Conservation (phyloP, 1,140 invertebrate species). For the Rhagoletis zephyria region DNA sequence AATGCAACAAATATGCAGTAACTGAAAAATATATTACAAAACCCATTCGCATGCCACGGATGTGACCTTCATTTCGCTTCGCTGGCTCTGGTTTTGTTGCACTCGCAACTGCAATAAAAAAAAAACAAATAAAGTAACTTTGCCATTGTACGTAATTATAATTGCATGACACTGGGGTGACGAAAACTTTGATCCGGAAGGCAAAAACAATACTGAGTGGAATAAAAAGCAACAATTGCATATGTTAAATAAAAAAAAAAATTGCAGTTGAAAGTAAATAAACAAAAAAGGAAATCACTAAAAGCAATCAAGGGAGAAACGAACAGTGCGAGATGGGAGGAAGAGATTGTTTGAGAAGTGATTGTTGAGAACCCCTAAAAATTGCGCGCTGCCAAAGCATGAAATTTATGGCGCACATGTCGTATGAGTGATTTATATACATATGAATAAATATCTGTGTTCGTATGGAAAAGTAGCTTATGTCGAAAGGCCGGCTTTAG, state of each 20-base stretch:
- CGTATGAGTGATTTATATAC: not conserved
- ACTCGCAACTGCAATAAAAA: not conserved
- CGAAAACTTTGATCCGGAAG: constrained; percentile 18
- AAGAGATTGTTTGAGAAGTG: not conserved
- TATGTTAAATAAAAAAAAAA: not conserved
- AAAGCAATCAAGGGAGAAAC: not conserved
- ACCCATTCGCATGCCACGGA: not conserved
- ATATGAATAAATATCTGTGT: not conserved
- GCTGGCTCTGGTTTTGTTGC: not conserved
- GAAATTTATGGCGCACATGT: constrained; percentile 44
- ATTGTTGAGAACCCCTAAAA: constrained; percentile 14
- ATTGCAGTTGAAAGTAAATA: not conserved
- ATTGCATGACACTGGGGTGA: constrained; percentile 29
- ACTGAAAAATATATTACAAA: not conserved
- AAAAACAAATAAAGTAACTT: constrained; percentile 42
- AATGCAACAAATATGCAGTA: not conserved
- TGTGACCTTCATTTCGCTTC: constrained; percentile 42
- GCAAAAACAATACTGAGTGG: not conserved
- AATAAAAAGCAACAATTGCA: not conserved
- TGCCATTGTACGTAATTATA: not conserved
- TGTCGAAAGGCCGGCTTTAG: too few relatives aligned
- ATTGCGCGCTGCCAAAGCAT: constrained; percentile 6
- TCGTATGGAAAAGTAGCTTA: too few relatives aligned
- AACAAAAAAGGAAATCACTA: not conserved
- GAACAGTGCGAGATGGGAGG: not conserved